Base-by-base conservation (phyloP, 2,797 vertebrate genomes). In the Alectoris magna region DNA sequence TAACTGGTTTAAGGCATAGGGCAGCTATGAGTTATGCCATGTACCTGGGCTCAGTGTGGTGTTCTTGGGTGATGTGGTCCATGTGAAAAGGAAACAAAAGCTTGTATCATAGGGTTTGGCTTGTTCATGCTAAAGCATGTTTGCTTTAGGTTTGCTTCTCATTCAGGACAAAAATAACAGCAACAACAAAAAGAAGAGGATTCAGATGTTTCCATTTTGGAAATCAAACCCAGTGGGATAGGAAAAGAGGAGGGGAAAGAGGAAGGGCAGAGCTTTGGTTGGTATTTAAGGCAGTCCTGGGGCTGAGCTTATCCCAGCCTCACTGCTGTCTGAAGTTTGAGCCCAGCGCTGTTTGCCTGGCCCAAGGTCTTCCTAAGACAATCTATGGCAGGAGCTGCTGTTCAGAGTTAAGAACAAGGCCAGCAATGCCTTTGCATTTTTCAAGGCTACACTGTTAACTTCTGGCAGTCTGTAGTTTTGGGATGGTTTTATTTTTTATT, bases 21-120 rank as follows among this genome's bases (percentile, higher is more conserved):
- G 74, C 13, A 46, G 79, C 21, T 5, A 5, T 0, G 0, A 59
- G 3, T 2, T 62, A 22, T 36, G 60, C 71, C 1, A 4, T 0
- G 2, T 53, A 43, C 59, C 38, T n/a, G 55, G 58, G 59, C 27
- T 75, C 38, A 31, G 8, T 2, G 2, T 0, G 3, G 34, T 1
- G 1, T 1, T 6, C 58, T 36, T 16, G 51, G 34, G 51, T 13
- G 62, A 22, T 27, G 1, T 1, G 8, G 34, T 17, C 56, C 14
- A 2, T 11, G 6, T 3, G 31, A 19, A 39, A 58, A 43, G 26
- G 56, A 82, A 92, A 48, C 6, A 0, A 5, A 64, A 41, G 39
- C 51, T 59, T 9, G 0, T 24, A 0, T 11, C 10, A 0, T 1
- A 9, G 58, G 46, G 56, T 34, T 29, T 22, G 48, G 62, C 66